Percentiles rank a stretch among this genome's conserved stretches.
phyloP scores from a whole-genome alignment of 2,888 invertebrate genomes.

The Habrosyne pyritoides region DNA sequence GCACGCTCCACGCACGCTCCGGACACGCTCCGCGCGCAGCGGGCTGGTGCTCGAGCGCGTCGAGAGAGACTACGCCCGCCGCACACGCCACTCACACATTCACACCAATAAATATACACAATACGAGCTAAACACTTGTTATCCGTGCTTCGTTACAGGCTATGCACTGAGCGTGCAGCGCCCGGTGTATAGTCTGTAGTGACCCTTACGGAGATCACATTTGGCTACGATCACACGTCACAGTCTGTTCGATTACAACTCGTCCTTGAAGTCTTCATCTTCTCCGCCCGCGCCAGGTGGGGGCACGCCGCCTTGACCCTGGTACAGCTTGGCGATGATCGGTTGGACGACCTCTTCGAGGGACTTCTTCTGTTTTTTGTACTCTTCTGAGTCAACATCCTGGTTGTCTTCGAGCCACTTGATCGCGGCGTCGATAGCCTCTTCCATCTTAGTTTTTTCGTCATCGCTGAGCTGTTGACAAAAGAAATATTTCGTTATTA shows the following conservation, averaged over 20 bases:
- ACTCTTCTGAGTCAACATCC: conserved; percentile 95
- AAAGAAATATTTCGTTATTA: conserved; percentile 17
- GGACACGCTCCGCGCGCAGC: conserved; percentile 44
- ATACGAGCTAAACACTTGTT: conserved; percentile 66
- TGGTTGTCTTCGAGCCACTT: conserved; percentile 99
- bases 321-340: conserved; percentile 98
- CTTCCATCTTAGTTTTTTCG: conserved; percentile 97
- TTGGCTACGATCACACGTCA: conserved; percentile 67
- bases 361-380: conserved; percentile 97
- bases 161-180: conserved; percentile 34
- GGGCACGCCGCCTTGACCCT: conserved; percentile 91
- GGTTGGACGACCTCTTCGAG: conserved; percentile 98
- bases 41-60: conserved; percentile 43
- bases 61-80: conserved; percentile 33
- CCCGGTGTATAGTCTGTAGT: conserved; percentile 43
- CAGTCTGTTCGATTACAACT: conserved; percentile 86
- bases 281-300: conserved; percentile 89
- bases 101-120: conserved; percentile 77
- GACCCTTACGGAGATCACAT: conserved; percentile 65
- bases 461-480: conserved; percentile 86
- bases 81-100: conserved; percentile 48
- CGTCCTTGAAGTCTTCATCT: conserved; percentile 92
- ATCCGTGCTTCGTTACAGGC: conserved; percentile 54
- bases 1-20: conserved; percentile 31
- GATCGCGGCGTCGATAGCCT: conserved; percentile 97